phyloP scores from a whole-genome alignment of 2,113 vertebrate genomes.

The Rhinolophus sinicus region DNA sequence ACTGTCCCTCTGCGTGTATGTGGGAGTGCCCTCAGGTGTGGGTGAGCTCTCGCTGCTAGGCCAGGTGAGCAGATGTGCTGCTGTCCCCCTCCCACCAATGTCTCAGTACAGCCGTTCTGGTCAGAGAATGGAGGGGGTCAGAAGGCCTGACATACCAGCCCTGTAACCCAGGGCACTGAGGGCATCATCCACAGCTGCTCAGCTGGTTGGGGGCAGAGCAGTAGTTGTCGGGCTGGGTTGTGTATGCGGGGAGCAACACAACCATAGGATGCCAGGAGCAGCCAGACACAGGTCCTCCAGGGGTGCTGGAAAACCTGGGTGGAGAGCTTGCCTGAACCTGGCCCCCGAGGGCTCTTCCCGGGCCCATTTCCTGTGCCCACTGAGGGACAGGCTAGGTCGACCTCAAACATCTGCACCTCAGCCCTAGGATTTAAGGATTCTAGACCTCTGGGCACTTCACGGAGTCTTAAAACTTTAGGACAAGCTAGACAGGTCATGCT shows the following conservation, averaged over 20 bases:
- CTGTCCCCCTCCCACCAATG: neutral
- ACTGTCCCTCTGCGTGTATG: accelerated
- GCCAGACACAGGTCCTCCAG: neutral
- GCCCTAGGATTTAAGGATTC: neutral
- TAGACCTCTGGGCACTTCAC: neutral
- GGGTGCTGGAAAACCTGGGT: accelerated
- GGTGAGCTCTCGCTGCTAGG: neutral
- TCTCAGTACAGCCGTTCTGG: neutral
- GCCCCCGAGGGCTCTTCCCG: neutral
- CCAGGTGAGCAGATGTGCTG: neutral
- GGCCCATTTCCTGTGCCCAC: neutral
- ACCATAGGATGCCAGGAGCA: neutral
- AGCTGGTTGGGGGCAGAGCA: neutral
- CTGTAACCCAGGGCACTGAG: neutral
- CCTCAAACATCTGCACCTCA: neutral
- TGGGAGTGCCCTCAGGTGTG: neutral
- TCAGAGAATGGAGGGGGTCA: neutral
- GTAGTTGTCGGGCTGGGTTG: neutral
- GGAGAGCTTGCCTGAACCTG: neutral
- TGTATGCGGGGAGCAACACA: neutral
- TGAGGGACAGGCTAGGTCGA: neutral
- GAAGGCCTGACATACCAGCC: neutral
- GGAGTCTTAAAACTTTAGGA: neutral
- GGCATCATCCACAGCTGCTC: neutral
- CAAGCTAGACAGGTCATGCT: neutral